Percentiles rank a stretch among this genome's conserved stretches.
phyloP scores from a whole-genome alignment of 2,113 vertebrate genomes.

The Ancistrus triradiatus region DNA sequence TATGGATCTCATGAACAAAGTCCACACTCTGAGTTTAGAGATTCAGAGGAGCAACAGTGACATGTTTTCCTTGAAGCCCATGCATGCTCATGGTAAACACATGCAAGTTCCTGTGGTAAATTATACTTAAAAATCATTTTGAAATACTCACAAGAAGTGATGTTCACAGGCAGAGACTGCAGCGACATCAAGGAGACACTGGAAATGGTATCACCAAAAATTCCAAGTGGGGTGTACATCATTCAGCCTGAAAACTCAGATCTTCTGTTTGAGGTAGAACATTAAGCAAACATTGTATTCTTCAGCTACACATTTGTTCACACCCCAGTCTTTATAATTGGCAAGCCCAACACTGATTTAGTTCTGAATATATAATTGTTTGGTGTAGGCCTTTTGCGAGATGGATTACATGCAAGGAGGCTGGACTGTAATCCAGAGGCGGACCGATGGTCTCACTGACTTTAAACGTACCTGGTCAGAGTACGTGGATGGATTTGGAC shows the following conservation, averaged over 20 bases:
- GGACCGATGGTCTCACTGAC: slow-evolving; percentile 73
- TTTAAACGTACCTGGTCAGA: slow-evolving; percentile 84
- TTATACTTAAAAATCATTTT: not conserved
- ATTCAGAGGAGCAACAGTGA: slow-evolving; percentile 81
- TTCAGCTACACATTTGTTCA: not conserved
- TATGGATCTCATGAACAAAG: slow-evolving; percentile 77
- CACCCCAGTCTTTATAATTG: not conserved
- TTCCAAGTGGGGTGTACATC: slow-evolving; percentile 89
- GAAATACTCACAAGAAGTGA: not conserved
- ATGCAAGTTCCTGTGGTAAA: not conserved
- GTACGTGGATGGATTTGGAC: slow-evolving; percentile 84
- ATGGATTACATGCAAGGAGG: slow-evolving; percentile 93
- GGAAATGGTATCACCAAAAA: slow-evolving; percentile 79
- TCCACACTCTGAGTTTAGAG: slow-evolving; percentile 78
- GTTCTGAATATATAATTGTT: not conserved
- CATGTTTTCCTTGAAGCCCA: slow-evolving; percentile 74
- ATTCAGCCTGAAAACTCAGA: slow-evolving; percentile 84
- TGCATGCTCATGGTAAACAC: slow-evolving; percentile 79
- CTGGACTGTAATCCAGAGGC: slow-evolving; percentile 86
- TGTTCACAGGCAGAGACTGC: slow-evolving; percentile 78
- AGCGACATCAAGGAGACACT: slow-evolving; percentile 84
- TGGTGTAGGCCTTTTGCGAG: slow-evolving; percentile 84
- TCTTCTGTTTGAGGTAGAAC: slow-evolving; percentile 84
- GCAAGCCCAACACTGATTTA: not conserved
- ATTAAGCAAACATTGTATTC: slow-evolving; percentile 15